These are phyloP conservation scores for Meiosimyza platycephala DNA, from an alignment of 2,888 invertebrate genomes.

Conservation along the genomic window DNA sequence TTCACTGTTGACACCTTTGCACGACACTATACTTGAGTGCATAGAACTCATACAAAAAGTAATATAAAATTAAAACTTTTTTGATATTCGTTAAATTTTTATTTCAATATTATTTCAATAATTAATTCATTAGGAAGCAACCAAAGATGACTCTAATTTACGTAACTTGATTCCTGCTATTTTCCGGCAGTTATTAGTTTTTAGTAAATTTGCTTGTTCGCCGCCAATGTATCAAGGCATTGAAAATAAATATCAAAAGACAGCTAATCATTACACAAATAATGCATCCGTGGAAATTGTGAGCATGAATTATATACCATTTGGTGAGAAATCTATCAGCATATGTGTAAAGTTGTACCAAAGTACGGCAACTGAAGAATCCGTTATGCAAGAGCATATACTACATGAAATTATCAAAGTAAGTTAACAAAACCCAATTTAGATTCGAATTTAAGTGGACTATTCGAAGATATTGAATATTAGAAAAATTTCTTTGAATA, in stretches of 20 bases:
- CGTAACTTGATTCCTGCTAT: conserved; percentile 76
- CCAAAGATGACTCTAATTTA: conserved; percentile 71
- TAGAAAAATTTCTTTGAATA: no score
- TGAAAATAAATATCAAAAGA: conserved; percentile 69
- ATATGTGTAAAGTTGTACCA: conserved; percentile 82
- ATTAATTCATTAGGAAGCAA: conserved; percentile 69
- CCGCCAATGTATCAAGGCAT: conserved; percentile 69
- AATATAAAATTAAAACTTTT: not conserved
- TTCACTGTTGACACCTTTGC: conserved; percentile 82
- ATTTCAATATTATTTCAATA: not conserved
- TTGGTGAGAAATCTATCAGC: conserved; percentile 83
- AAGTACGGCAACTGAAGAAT: conserved; percentile 76
- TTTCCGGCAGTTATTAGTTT: conserved; percentile 74
- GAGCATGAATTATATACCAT: conserved; percentile 85
- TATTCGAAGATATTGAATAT: not conserved
- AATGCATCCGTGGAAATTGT: conserved; percentile 76
- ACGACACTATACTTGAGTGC: conserved; percentile 86
- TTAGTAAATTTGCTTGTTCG: conserved; percentile 78
- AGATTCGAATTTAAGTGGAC: conserved; percentile 30
- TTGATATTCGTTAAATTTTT: not conserved
- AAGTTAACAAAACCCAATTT: not conserved
- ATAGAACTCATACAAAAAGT: conserved; percentile 90
- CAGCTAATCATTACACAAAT: conserved; percentile 58
- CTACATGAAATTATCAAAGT: conserved; percentile 75
- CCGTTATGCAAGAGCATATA: conserved; percentile 79